Base-by-base conservation (phyloP, 2,113 vertebrate genomes). In the Lasiurus borealis region DNA sequence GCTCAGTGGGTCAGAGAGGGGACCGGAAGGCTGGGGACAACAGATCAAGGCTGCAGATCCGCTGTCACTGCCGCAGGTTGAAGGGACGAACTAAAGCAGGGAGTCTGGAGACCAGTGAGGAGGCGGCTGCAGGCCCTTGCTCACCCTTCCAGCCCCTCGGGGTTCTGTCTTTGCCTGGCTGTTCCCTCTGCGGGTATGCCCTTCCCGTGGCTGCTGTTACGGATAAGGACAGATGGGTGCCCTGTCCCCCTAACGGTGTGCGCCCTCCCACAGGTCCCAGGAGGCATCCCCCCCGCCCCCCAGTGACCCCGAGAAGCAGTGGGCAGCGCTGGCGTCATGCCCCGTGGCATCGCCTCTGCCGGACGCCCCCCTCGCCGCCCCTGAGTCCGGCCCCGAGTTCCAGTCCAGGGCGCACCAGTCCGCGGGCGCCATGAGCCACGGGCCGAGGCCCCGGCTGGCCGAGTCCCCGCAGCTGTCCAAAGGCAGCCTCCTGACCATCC, bases 401-500 rank as follows among this genome's bases (percentile, higher is more conserved):
- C 8, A 86, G 62, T 72, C 73, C 36, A 27, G 27, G 29, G 10
- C n/a, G n/a, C 14, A 0, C 8, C 3, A 71, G 29, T 52, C 36
- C 6, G 59, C 19, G 8, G 13, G 16, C 64, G 2, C 92, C 94
- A 99, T 99, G 98, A 98, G 98, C 95, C 98, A 98, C 40, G 98
- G 98, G 0, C 89, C 98, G 19, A 97, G 98, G 8, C 97, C 98
- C 0, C 97, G 95, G 48, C 95, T 98, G 95, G 96, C 97, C 0
- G 98, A 98, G 82, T 98, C 98, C 1, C 97, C 98, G 10, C 98
- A 98, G 21, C 97, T 98, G 88, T 97, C 98, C 11, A 98, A 98
- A 91, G 98, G 98, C 95, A 98, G 98, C 0, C 97, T 99, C 11
- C 98, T 99, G 84, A 99, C 98, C 80, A 98, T 99, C 97, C 97